Base-by-base conservation (phyloP, 2,888 invertebrate species). In the Folsomia manolachei region DNA sequence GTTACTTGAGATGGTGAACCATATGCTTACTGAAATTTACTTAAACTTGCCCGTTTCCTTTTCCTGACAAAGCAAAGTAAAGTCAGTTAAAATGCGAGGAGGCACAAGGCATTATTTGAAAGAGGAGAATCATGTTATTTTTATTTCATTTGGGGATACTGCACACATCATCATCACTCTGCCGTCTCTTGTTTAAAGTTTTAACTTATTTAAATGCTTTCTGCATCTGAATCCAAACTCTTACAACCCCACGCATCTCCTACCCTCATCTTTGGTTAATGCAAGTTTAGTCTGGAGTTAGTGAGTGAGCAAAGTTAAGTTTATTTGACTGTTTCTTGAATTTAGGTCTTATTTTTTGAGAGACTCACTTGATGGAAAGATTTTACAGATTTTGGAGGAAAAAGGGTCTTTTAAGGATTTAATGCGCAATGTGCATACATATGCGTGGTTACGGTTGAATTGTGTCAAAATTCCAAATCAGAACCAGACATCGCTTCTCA, bases 21-120 rank as follows among this genome's bases (percentile, higher is more conserved):
- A 79, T 79, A 79, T 79, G 79, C 76, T 78, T 77, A 72, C 74
- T 77, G 70, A n/a, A n/a, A n/a, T n/a, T n/a, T n/a, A n/a, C n/a
- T n/a, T n/a, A n/a, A n/a, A n/a, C 64, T 25, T 64, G n/a, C 19
- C 26, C 27, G 26, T n/a, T n/a, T n/a, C n/a, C n/a, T n/a, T n/a
- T n/a, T n/a, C n/a, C n/a, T n/a, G n/a, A n/a, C n/a, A n/a, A n/a
- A n/a, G n/a, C n/a, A n/a, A n/a, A n/a, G n/a, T n/a, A n/a, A n/a
- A 66, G 52, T 51, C 39, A 63, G 63, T 63, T 63, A 24, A 25
- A 63, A 14, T 64, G 39, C 25, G 26, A 64, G 26, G 27, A 64
- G 64, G 64, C 64, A 64, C 24, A 63, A 27, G 52, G 51, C 52
- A 64, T 7, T 26, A 19, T 27, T 51, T 51, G 65, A 66, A 52